Evolutionary conservation across 2,797 vertebrate genomes (phyloP).

Genomic region (Neostethus bicornis): DNA sequence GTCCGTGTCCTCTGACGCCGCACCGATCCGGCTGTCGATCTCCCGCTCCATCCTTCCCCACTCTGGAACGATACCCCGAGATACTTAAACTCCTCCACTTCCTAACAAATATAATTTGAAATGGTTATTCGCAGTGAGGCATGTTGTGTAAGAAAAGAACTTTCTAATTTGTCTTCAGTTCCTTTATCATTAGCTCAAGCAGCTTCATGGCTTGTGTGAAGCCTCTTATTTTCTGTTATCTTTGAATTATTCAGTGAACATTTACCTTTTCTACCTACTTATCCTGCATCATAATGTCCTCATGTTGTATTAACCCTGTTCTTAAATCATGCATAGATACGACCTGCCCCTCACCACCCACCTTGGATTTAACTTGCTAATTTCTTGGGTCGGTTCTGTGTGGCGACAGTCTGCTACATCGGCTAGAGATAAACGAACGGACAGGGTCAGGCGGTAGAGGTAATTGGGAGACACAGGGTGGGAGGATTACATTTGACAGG

Average conservation of each 20-base stretch:
- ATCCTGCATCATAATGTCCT: background rate
- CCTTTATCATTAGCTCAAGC: background rate
- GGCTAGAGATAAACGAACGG: slow-evolving; percentile 58
- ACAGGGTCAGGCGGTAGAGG: slow-evolving; percentile 59
- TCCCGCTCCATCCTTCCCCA: no score
- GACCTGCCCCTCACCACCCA: background rate
- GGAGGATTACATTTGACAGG: slow-evolving; percentile 90
- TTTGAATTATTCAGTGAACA: slow-evolving; percentile 2
- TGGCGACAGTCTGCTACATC: slow-evolving; percentile 44
- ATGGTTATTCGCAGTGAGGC: no score
- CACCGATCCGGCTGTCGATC: no score
- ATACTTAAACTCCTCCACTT: no score
- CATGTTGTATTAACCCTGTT: slow-evolving; percentile 30
- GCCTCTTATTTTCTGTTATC: background rate
- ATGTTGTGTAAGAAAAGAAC: no score
- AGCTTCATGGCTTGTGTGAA: background rate
- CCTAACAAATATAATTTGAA: no score
- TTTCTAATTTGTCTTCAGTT: background rate
- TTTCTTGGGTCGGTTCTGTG: slow-evolving; percentile 34
- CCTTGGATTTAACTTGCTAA: slow-evolving; percentile 65
- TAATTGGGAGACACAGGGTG: slow-evolving; percentile 92
- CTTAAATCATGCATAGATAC: slow-evolving; percentile 5
- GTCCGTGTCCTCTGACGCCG: background rate
- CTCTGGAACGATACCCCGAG: no score
- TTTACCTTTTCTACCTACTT: background rate